A percentile compares a stretch with the other conserved stretches of the same genome.
Evolutionary conservation across 2,797 vertebrate genomes (phyloP).

Genomic region (Chromis chromis): DNA sequence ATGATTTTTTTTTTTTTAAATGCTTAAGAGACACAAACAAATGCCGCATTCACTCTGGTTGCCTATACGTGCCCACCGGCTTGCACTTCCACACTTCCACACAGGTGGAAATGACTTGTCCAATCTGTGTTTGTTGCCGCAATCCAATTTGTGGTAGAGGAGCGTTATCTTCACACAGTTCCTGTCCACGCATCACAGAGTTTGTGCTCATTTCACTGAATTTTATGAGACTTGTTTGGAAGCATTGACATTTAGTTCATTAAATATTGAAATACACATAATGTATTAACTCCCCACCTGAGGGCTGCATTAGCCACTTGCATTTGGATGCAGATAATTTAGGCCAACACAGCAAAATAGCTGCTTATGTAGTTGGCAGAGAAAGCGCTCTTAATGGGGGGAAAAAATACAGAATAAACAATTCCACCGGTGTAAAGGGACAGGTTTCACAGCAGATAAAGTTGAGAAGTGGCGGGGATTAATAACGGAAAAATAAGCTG

Average conservation of each 20-base stretch:
- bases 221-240: constrained; percentile 40
- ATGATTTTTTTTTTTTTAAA: no score
- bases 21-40: background rate
- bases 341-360: constrained; percentile 66
- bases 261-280: constrained; percentile 75
- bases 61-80: background rate
- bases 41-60: background rate
- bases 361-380: constrained; percentile 44
- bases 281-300: constrained; percentile 55
- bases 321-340: constrained; percentile 64
- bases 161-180: constrained; percentile 30
- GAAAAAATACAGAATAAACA: constrained; percentile 62
- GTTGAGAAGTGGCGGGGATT: constrained; percentile 48
- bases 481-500: constrained; percentile 70
- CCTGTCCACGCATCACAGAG: constrained; percentile 31
- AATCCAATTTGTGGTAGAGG: constrained; percentile 34
- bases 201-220: constrained; percentile 39
- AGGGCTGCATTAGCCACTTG: constrained; percentile 63
- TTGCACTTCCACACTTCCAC: background rate
- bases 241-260: constrained; percentile 66
- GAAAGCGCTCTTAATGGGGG: constrained; percentile 21
- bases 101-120: constrained; percentile 28
- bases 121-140: constrained; percentile 29
- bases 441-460: constrained; percentile 51
- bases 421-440: constrained; percentile 41